Conservation (phyloP, 2,113 vertebrate genomes). For the Ibidorhyncha struthersii region DNA sequence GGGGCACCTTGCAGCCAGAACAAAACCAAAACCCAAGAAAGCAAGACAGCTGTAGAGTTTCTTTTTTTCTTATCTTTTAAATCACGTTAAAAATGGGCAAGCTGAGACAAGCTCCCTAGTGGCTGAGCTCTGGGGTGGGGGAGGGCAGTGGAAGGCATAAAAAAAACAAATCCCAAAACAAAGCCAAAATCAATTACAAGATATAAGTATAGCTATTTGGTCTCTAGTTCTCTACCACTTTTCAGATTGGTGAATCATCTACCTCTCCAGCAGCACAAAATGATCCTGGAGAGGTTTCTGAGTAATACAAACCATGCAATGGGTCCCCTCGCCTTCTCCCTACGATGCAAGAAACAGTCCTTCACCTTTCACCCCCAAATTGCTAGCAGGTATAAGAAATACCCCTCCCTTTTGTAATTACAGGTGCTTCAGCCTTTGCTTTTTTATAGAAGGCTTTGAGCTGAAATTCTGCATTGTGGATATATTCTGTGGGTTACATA, state of each 20-base stretch:
- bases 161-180: constrained; percentile 2
- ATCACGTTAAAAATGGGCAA: not conserved
- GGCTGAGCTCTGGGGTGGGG: not conserved
- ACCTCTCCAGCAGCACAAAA: constrained; percentile 3
- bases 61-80: constrained; percentile 4
- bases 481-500: not conserved
- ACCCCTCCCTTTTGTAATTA: not conserved
- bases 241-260: constrained; percentile 25
- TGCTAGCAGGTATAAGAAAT: not conserved
- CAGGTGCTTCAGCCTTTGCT: not conserved
- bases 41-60: not conserved
- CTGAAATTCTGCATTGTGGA: not conserved
- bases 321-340: not conserved
- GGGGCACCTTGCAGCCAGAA: not conserved
- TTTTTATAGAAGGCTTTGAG: not conserved
- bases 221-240: constrained; percentile 22
- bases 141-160: not conserved
- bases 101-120: not conserved
- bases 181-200: constrained; percentile 42
- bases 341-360: not conserved
- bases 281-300: constrained; percentile 8
- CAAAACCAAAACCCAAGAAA: not conserved
- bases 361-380: not conserved
- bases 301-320: not conserved
- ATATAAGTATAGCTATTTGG: constrained; percentile 23